These are phyloP conservation scores for Drosophila formosana DNA, from an alignment of 2,888 invertebrate genomes.

Conservation along the genomic window DNA sequence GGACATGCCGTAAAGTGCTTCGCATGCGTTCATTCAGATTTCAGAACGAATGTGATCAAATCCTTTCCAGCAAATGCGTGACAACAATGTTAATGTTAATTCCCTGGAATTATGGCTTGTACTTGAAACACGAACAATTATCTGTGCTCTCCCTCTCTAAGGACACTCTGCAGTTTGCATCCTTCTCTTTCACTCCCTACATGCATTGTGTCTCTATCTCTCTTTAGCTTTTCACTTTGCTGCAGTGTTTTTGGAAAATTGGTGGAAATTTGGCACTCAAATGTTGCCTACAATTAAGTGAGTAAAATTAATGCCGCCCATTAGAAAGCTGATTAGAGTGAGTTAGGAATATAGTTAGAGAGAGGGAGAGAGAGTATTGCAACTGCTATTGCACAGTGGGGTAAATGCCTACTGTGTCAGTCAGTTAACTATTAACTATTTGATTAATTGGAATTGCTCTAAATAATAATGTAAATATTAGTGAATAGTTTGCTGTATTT, in stretches of 20 bases:
- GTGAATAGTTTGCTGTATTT: no score
- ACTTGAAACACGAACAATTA: neutral
- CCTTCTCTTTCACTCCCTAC: neutral
- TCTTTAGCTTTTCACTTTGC: neutral
- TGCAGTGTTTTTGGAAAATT: neutral
- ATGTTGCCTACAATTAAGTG: slow-evolving; percentile 45
- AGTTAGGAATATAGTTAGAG: neutral
- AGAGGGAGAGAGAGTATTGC: slow-evolving; percentile 3
- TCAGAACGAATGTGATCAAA: neutral
- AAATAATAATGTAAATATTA: no score
- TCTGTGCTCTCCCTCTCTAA: neutral
- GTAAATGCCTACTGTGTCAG: neutral
- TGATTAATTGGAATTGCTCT: no score
- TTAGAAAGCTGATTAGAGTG: slow-evolving; percentile 44
- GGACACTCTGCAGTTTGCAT: neutral
- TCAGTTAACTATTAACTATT: no score
- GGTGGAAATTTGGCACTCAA: slow-evolving; percentile 8
- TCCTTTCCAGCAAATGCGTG: slow-evolving; percentile 2
- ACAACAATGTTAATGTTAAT: slow-evolving; percentile 7
- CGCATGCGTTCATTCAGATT: neutral
- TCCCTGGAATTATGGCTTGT: neutral
- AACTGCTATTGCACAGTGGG: slow-evolving; percentile 3
- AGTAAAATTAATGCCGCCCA: slow-evolving; percentile 52
- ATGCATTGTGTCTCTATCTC: neutral
- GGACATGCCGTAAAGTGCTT: neutral